Conservation (phyloP, 2,888 invertebrate species). For the Himalopsyche anomala region DNA sequence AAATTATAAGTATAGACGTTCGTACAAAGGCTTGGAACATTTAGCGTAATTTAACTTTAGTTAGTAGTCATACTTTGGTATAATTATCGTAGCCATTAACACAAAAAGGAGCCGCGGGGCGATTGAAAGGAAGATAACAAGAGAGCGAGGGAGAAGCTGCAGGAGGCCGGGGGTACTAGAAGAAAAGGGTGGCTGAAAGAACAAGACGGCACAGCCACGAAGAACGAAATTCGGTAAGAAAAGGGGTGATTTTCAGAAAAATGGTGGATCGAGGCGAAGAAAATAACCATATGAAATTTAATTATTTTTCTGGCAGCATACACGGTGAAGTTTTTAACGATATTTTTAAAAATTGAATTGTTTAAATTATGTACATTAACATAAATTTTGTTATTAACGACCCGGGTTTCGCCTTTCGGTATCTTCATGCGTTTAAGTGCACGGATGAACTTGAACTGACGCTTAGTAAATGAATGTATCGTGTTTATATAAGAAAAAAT, state of each 20-base stretch:
- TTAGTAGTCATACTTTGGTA: slow-evolving; percentile 48
- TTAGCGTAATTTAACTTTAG: slow-evolving; percentile 34
- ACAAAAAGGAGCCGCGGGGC: slow-evolving; percentile 57
- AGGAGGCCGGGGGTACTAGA: not conserved
- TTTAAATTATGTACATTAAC: too few species aligned
- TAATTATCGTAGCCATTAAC: slow-evolving; percentile 62
- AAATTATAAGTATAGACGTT: slow-evolving; percentile 23
- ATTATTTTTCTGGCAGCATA: too few species aligned
- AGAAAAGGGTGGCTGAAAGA: slow-evolving; percentile 21
- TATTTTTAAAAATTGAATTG: too few species aligned
- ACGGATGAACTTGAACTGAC: too few species aligned
- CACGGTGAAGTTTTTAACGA: too few species aligned
- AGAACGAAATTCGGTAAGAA: slow-evolving; percentile 13
- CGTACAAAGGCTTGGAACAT: slow-evolving; percentile 2
- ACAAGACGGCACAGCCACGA: slow-evolving; percentile 8
- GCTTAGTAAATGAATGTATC: too few species aligned
- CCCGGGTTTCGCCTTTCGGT: too few species aligned
- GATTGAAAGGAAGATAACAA: slow-evolving; percentile 34
- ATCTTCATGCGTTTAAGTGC: too few species aligned
- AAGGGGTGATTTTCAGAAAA: not conserved
- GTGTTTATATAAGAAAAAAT: too few species aligned
- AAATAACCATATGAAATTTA: not conserved
- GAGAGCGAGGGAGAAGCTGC: not conserved
- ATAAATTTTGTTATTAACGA: too few species aligned
- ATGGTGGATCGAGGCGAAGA: not conserved